Evolutionary conservation across 1,140 invertebrate genomes (phyloP).

Genomic region (Metaphire vulgaris): DNA sequence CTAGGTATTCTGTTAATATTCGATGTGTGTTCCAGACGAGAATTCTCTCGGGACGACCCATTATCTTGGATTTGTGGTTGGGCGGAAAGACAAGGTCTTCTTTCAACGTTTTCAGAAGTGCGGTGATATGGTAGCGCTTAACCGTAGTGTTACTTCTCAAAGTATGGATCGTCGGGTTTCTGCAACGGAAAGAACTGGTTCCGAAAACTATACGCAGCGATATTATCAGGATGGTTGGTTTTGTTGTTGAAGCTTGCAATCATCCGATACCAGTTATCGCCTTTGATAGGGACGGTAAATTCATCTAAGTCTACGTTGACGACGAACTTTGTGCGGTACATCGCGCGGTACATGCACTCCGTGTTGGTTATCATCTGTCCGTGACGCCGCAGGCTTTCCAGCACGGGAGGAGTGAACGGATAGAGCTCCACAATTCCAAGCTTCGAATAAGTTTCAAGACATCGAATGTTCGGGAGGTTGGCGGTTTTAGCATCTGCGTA

Average conservation of each 20-base stretch:
- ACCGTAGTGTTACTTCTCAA: neutral
- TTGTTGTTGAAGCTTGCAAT: neutral
- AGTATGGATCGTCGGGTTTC: neutral
- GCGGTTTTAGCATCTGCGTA: neutral
- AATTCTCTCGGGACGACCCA: neutral
- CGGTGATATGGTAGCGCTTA: neutral
- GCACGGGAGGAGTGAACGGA: neutral
- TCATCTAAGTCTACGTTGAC: slow-evolving; percentile 85
- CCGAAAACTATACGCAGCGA: neutral
- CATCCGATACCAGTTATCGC: slow-evolving; percentile 54
- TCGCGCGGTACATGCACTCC: slow-evolving; percentile 82
- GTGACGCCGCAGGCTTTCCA: neutral
- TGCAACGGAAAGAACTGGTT: neutral
- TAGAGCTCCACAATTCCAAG: neutral
- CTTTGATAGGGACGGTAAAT: slow-evolving; percentile 73
- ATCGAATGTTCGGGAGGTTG: neutral
- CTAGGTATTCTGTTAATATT: neutral
- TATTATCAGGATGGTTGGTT: neutral
- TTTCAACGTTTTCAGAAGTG: neutral
- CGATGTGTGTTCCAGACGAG: neutral
- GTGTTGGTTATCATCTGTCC: slow-evolving; percentile 83
- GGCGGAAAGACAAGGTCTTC: neutral
- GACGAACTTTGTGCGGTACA: slow-evolving; percentile 71
- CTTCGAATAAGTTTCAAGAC: neutral
- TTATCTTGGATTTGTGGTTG: neutral